phyloP scores from a whole-genome alignment of 2,113 vertebrate genomes.

The Sebastes fasciatus region DNA sequence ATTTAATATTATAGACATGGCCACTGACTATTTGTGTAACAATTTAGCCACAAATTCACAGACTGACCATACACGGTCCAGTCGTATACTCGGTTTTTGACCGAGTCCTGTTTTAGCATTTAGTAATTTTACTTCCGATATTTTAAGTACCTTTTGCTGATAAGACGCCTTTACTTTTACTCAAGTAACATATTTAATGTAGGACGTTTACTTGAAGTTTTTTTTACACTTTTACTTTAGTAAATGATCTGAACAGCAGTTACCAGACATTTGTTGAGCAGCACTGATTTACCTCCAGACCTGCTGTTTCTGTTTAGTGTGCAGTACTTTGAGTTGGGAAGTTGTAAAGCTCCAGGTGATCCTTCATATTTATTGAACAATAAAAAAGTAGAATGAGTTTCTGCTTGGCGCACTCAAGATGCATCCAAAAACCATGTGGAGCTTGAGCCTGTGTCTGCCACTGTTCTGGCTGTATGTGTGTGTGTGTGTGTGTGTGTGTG shows the following conservation, averaged over 20 bases:
- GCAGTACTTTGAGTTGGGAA: constrained; percentile 18
- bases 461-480: background rate
- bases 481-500: too few relatives aligned
- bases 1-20: too few relatives aligned
- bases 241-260: background rate
- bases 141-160: background rate
- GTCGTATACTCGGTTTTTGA: too few relatives aligned
- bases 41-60: too few relatives aligned
- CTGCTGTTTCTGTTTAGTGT: constrained; percentile 13
- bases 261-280: background rate
- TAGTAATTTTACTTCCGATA: background rate
- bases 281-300: background rate
- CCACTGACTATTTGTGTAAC: too few relatives aligned
- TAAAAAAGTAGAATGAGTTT: constrained; percentile 4
- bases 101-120: too few relatives aligned
- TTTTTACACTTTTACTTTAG: too few relatives aligned
- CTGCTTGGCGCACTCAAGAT: background rate
- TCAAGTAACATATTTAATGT: background rate
- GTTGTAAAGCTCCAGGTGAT: constrained; percentile 29
- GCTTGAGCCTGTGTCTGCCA: background rate
- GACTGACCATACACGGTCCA: too few relatives aligned
- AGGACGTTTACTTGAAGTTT: too few relatives aligned
- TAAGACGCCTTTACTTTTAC: background rate
- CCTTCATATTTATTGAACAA: constrained; percentile 22
- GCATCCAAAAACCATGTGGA: background rate